Conservation (phyloP, 2,113 vertebrate species). For the Todiramphus chloris region DNA sequence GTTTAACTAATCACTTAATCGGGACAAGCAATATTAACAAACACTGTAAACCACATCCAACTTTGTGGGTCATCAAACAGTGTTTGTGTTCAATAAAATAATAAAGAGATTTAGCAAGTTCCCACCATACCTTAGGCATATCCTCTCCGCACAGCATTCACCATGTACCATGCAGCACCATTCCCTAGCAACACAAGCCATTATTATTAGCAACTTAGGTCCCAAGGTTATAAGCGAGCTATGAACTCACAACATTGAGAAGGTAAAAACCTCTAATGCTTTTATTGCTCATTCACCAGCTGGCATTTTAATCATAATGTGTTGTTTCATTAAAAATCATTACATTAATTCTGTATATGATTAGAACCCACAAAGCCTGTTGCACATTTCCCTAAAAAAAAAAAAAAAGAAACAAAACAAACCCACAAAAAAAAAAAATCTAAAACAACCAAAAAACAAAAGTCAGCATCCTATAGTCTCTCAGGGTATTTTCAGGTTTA, state of each 20-base stretch:
- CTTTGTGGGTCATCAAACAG: background rate
- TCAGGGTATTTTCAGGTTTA: background rate
- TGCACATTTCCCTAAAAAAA: background rate
- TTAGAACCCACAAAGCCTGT: background rate
- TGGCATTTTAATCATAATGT: constrained; percentile 22
- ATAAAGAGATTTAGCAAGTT: background rate
- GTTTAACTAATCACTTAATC: background rate
- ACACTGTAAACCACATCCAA: background rate
- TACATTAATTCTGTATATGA: background rate
- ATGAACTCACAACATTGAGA: background rate
- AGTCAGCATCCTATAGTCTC: background rate
- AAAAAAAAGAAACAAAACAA: background rate
- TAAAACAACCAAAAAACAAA: no score
- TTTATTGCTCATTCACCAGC: constrained; percentile 25
- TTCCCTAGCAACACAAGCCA: constrained; percentile 42
- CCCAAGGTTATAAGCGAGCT: constrained; percentile 20
- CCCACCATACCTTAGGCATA: background rate
- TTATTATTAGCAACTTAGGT: constrained; percentile 18
- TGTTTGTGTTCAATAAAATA: constrained; percentile 1
- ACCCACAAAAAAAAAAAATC: background rate
- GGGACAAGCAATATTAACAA: background rate
- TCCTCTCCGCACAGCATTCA: background rate
- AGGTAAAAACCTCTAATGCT: constrained; percentile 6
- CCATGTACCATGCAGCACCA: background rate
- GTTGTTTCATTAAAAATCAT: constrained; percentile 19